Base-by-base conservation (phyloP, 30 jellyfish, hydroid and myxozoan genomes). In the Rhopilema esculentum region DNA sequence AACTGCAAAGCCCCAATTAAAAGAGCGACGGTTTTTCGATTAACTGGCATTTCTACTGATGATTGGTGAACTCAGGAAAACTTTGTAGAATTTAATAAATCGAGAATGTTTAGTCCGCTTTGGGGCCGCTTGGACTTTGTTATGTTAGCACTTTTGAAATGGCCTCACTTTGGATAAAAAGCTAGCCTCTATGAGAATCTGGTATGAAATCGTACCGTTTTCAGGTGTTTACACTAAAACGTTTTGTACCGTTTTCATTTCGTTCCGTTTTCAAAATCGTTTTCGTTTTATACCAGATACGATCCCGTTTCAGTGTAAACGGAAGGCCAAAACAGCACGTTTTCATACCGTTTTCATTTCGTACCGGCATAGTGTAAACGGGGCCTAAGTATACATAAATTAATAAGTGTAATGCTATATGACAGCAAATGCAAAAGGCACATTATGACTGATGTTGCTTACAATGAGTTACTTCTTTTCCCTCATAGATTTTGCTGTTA, bases 361-460 rank as follows among this genome's bases (percentile, higher is more conserved):
- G 40, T 27, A 75, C 67, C 72, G 73, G 86, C 72, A 75, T 75
- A 75, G 86, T 51, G 86, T 48, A 49, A 61, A 75, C 67, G 86
- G 72, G 51, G 72, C 86, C 72, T 30, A n/a, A n/a, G n/a, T n/a
- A n/a, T n/a, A n/a, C n/a, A n/a, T n/a, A n/a, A n/a, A n/a, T n/a
- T n/a, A n/a, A n/a, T n/a, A n/a, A n/a, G n/a, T n/a, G n/a, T n/a
- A n/a, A n/a, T n/a, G n/a, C n/a, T n/a, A n/a, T n/a, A n/a, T n/a
- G n/a, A n/a, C n/a, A n/a, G n/a, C n/a, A n/a, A n/a, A n/a, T n/a
- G n/a, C n/a, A n/a, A n/a, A n/a, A n/a, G n/a, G n/a, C n/a, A n/a
- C n/a, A n/a, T n/a, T n/a, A n/a, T n/a, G n/a, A n/a, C n/a, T n/a
- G n/a, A n/a, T n/a, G n/a, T n/a, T n/a, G n/a, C n/a, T n/a, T n/a